Evolutionary conservation across 2,888 invertebrate genomes (phyloP), one percentile per base, ranked within the genome.

Genomic region (Pheosia gnoma): DNA sequence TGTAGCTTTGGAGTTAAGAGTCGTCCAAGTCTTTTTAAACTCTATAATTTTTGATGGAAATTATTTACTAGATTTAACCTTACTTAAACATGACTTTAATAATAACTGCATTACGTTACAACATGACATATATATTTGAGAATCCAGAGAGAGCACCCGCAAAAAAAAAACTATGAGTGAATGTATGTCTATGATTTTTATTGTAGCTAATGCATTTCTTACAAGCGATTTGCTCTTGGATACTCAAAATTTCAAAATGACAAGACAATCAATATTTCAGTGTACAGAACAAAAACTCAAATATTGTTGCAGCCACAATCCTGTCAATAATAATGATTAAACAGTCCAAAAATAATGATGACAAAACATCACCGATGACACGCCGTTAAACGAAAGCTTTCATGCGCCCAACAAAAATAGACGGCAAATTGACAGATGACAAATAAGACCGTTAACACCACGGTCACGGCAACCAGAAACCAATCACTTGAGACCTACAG

Each of bases 371-470:
- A 82, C 75, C 81, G 88, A 89, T 87, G 86, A 80, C 85, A 80
- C 82, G 74, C 75, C 79, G 83, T 85, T 81, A 85, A 88, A 86
- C 82, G 84, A 89, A 87, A 85, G 87, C 91, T 93, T 92, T 91
- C 88, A 89, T 87, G 88, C 83, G 86, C 88, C 87, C 81, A 83
- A 90, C 90, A 81, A 82, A 91, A 92, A 92, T 92, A 93, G 89
- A 91, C 85, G 89, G 86, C 84, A 89, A 92, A 91, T 92, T 92
- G 93, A 93, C 93, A 92, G 90, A 90, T 93, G 93, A 93, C 92
- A 93, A 93, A 93, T 93, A 90, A 82, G 90, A 84, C 83, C 87
- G 89, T 91, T 92, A 90, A 88, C 91, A 91, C 90, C 80, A 79
- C 83, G 84, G 88, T 85, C 88, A 89, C 80, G 83, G 81, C 80